A percentile compares a stretch with the other conserved stretches of the same genome.
Evolutionary conservation across 2,888 invertebrate species (phyloP).

Genomic region (Microctonus hyperodae): DNA sequence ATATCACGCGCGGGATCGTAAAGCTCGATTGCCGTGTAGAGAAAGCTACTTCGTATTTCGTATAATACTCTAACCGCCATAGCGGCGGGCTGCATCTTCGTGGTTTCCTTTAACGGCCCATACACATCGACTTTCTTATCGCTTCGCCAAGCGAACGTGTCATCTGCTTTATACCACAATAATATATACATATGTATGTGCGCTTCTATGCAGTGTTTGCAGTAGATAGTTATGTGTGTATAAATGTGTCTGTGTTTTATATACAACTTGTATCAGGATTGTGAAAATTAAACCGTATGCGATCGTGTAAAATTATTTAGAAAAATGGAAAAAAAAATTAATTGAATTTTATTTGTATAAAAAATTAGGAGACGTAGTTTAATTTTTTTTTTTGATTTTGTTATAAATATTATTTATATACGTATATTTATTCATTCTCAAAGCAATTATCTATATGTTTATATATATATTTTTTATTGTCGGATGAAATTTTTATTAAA

Average conservation of each 20-base stretch:
- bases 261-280: too few relatives aligned
- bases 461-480: background rate
- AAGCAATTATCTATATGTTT: background rate
- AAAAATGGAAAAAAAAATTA: too few relatives aligned
- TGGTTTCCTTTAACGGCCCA: constrained; percentile 34
- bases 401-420: too few relatives aligned
- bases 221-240: constrained; percentile 23
- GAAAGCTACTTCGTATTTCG: constrained; percentile 49
- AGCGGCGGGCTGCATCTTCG: constrained; percentile 55
- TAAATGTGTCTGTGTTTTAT: constrained; percentile 21
- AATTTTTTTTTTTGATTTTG: too few relatives aligned
- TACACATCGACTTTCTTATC: constrained; percentile 56
- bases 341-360: too few relatives aligned
- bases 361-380: too few relatives aligned
- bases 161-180: constrained; percentile 52
- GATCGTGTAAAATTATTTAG: background rate
- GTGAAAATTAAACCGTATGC: constrained; percentile 1
- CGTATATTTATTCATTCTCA: background rate
- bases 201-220: background rate
- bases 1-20: constrained; percentile 55
- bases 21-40: constrained; percentile 53
- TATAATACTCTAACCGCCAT: constrained; percentile 49
- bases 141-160: constrained; percentile 56
- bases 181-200: too few relatives aligned
- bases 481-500: too few relatives aligned